Percentiles rank a stretch among this genome's conserved stretches.
phyloP scores from a whole-genome alignment of 1,140 invertebrate genomes.

The Lysiphlebus fabarum region DNA sequence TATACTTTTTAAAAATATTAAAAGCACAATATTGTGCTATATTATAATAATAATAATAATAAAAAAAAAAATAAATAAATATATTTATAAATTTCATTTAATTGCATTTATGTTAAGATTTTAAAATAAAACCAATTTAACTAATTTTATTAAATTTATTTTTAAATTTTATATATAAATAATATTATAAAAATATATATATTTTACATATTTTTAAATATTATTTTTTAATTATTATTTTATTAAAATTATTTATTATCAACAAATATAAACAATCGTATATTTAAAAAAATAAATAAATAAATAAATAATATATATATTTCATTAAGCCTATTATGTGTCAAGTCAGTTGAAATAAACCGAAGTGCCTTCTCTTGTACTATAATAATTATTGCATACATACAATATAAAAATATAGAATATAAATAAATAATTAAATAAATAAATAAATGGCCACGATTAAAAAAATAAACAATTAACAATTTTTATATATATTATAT shows the following conservation, averaged over 20 bases:
- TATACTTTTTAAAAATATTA: constrained; percentile 2
- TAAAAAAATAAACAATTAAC: too few species aligned
- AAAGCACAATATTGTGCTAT: constrained; percentile 6
- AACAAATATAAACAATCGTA: not conserved
- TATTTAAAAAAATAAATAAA: not conserved
- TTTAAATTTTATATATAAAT: too few species aligned
- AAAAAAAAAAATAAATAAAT: too few species aligned
- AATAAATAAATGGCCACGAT: too few species aligned
- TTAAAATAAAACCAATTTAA: too few species aligned
- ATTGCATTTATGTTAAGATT: too few species aligned
- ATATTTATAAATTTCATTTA: too few species aligned
- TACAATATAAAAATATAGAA: constrained; percentile 6
- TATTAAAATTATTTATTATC: not conserved
- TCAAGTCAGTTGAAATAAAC: constrained; percentile 37
- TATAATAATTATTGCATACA: constrained; percentile 25
- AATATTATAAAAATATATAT: too few species aligned
- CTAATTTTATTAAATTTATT: not conserved
- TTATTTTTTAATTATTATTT: not conserved
- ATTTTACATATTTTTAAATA: too few species aligned
- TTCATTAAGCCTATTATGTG: constrained; percentile 26
- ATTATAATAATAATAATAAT: too few species aligned
- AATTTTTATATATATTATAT: too few species aligned
- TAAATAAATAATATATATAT: constrained; percentile 10
- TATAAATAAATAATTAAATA: constrained; percentile 11
- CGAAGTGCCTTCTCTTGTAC: constrained; percentile 56